Evolutionary conservation across 2,888 invertebrate species (phyloP).

Genomic region (Xanthorhoe designata): DNA sequence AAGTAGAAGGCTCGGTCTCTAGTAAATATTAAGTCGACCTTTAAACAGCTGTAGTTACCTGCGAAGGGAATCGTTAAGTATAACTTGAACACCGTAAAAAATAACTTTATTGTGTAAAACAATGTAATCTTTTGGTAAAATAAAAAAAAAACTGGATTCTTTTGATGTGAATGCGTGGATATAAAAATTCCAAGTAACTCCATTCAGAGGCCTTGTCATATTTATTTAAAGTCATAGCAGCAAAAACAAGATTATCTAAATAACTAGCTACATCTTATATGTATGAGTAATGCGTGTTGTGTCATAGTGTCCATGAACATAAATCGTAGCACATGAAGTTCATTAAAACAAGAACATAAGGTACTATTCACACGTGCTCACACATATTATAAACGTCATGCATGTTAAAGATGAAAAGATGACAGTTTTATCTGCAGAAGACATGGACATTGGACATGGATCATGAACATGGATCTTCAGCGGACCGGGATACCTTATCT

Average conservation of each 20-base stretch:
- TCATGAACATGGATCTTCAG: constrained; percentile 54
- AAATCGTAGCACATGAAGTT: constrained; percentile 59
- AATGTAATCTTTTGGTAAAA: constrained; percentile 51
- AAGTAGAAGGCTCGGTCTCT: constrained; percentile 96
- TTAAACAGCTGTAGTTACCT: constrained; percentile 96
- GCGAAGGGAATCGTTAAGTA: constrained; percentile 76
- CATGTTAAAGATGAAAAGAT: constrained; percentile 64
- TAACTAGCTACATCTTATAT: constrained; percentile 75
- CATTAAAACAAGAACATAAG: constrained; percentile 57
- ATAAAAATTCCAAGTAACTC: constrained; percentile 83
- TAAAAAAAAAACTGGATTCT: constrained; percentile 52
- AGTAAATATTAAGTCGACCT: constrained; percentile 94
- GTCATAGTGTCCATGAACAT: constrained; percentile 68
- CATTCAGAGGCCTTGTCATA: constrained; percentile 84
- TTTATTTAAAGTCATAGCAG: constrained; percentile 61
- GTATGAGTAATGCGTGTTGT: constrained; percentile 85
- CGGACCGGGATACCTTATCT: constrained; percentile 57
- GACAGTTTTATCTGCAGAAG: constrained; percentile 53
- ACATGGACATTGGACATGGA: constrained; percentile 57
- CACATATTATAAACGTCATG: constrained; percentile 58
- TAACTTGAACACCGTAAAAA: constrained; percentile 55
- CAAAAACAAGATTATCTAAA: constrained; percentile 63
- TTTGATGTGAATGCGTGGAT: constrained; percentile 54
- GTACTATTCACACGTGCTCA: constrained; percentile 66
- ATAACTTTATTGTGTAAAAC: constrained; percentile 35